Evolutionary conservation across 2,888 invertebrate species (phyloP).

Genomic region (Drosophila nr. perissopoda): DNA sequence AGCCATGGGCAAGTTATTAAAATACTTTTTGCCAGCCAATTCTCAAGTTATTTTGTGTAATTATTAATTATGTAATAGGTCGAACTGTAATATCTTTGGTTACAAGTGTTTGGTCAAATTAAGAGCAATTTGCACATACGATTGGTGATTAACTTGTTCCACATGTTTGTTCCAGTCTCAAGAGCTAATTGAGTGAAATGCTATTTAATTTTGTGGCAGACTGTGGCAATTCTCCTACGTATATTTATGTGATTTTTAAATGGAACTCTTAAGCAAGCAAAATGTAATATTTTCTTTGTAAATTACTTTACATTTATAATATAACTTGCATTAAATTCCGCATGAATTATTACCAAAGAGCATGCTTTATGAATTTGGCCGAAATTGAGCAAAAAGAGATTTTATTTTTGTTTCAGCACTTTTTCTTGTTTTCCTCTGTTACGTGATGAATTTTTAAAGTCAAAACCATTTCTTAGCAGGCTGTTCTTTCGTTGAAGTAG

Average conservation of each 20-base stretch:
- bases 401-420: not conserved
- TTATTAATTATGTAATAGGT: slow-evolving; percentile 74
- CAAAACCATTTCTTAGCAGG: not conserved
- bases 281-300: not conserved
- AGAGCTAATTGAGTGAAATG: not conserved
- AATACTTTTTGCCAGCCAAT: slow-evolving; percentile 53
- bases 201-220: not conserved
- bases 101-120: slow-evolving; percentile 40
- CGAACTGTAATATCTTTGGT: slow-evolving; percentile 33
- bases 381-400: not conserved
- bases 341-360: not conserved
- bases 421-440: slow-evolving; percentile 1
- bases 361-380: not conserved
- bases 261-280: not conserved
- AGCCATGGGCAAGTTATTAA: slow-evolving; percentile 56
- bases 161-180: not conserved
- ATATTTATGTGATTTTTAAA: not conserved
- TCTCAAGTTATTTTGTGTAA: slow-evolving; percentile 40
- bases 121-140: slow-evolving; percentile 22
- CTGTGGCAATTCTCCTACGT: not conserved
- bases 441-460: slow-evolving; percentile 26
- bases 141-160: not conserved
- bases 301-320: not conserved
- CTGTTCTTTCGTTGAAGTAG: slow-evolving; percentile 29
- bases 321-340: not conserved